Conservation (phyloP, 2,797 vertebrate species). For the Epinephelus malabaricus region DNA sequence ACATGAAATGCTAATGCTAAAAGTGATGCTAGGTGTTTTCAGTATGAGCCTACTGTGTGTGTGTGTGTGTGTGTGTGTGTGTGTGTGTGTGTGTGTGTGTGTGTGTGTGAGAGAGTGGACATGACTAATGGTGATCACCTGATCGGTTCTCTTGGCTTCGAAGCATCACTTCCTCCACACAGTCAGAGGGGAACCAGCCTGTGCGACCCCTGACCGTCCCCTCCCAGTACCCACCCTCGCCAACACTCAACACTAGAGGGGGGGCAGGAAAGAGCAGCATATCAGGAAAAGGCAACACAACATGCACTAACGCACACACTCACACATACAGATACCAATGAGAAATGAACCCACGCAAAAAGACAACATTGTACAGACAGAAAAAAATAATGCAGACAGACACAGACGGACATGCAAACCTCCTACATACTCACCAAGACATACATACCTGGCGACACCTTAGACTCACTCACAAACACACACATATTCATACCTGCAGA, state of each 20-base stretch:
- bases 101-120: neutral
- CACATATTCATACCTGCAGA: constrained; percentile 86
- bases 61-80: constrained; percentile 2
- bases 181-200: constrained; percentile 96
- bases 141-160: constrained; percentile 89
- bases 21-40: neutral
- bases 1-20: neutral
- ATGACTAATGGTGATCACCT: constrained; percentile 69
- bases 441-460: constrained; percentile 85
- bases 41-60: constrained; percentile 6
- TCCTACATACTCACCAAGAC: constrained; percentile 83
- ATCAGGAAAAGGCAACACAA: constrained; percentile 32
- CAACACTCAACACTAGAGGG: constrained; percentile 90
- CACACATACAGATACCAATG: constrained; percentile 32
- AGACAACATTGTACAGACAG: constrained; percentile 41
- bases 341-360: constrained; percentile 53
- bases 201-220: constrained; percentile 93
- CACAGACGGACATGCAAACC: constrained; percentile 75
- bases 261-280: constrained; percentile 40
- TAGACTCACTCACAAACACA: constrained; percentile 86
- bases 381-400: constrained; percentile 53
- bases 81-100: neutral
- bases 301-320: neutral
- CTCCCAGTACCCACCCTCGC: constrained; percentile 96
- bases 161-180: constrained; percentile 93